phyloP scores from a whole-genome alignment of 2,888 invertebrate genomes.

The Rhingia campestris region DNA sequence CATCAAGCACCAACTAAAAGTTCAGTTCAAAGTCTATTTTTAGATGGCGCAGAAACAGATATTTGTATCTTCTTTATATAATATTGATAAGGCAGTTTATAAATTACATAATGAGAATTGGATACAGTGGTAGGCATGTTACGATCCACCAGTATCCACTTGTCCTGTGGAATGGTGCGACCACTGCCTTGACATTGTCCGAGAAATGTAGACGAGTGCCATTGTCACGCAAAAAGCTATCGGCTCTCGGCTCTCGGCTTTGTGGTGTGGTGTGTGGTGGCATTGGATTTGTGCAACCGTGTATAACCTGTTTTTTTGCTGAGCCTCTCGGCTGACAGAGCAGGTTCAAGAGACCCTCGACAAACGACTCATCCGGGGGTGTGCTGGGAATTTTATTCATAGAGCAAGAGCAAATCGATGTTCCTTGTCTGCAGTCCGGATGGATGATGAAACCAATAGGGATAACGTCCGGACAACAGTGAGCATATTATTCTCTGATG shows the following conservation, averaged over 20 bases:
- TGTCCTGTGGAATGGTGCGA: slow-evolving; percentile 25
- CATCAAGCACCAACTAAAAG: slow-evolving; percentile 43
- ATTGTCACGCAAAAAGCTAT: slow-evolving; percentile 41
- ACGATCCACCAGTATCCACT: slow-evolving; percentile 5
- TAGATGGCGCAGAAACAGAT: slow-evolving; percentile 40
- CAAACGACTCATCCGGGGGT: slow-evolving; percentile 42
- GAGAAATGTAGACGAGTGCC: slow-evolving; percentile 64
- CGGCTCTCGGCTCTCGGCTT: too few species aligned
- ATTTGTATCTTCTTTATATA: slow-evolving; percentile 59
- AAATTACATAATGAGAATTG: slow-evolving; percentile 70
- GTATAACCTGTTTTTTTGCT: slow-evolving; percentile 46
- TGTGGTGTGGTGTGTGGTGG: slow-evolving; percentile 25
- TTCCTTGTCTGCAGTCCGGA: slow-evolving; percentile 40
- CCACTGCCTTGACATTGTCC: slow-evolving; percentile 61
- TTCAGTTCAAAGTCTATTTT: slow-evolving; percentile 51
- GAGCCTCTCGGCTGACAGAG: slow-evolving; percentile 15
- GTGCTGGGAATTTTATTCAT: not conserved
- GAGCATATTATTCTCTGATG: not conserved
- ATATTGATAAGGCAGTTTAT: slow-evolving; percentile 64
- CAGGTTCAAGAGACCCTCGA: slow-evolving; percentile 49
- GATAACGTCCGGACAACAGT: not conserved
- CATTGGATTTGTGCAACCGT: slow-evolving; percentile 14
- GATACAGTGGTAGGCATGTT: slow-evolving; percentile 21
- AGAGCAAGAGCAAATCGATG: slow-evolving; percentile 59
- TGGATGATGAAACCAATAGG: slow-evolving; percentile 37